Evolutionary conservation across 1,140 invertebrate genomes (phyloP), one percentile per base, ranked within the genome.

Genomic region (Mercenaria mercenaria): DNA sequence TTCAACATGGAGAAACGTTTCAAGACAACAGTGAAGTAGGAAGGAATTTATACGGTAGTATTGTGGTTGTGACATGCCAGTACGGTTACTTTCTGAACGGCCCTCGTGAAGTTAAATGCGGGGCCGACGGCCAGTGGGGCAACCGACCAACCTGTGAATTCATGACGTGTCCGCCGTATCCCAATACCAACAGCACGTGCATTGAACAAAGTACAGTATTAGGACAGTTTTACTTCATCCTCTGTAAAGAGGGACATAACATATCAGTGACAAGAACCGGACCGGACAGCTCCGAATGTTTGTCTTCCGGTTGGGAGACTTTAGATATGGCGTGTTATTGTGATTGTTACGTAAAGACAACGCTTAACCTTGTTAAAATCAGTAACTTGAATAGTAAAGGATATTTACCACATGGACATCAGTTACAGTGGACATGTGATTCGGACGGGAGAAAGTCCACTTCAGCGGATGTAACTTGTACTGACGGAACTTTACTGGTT

Each of bases 11-110:
- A 2, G 20, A 61, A 26, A 13, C 29, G 26, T 67, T 64, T 32
- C 80, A 82, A 26, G 61, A 82, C 20, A 82, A 64, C n/a, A n/a
- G 29, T 15, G 10, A 64, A 20, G 23, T 26, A 29, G n/a, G 43
- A 41, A 82, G 56, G 34, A 82, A 82, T 34, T 3, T 26, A 11
- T 82, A 82, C 41, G 56, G 61, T 10, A 82, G 80, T 67, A 50
- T 82, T 3, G 37, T n/a, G 11, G 11, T 41, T n/a, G 56, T 82
- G 3, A 82, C 80, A 10, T 82, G 80, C 41, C 11, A 64, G 2
- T 2, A 39, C 13, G 26, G 26, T 18, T 43, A 43, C n/a, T 10
- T 82, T 18, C 18, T 82, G 10, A 67, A 64, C 13, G 80, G 80
- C 18, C 20, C 29, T n/a, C 34, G 34, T 18, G 26, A 39, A 3